phyloP scores from a whole-genome alignment of 2,113 vertebrate species.

The Zapus hudsonius region DNA sequence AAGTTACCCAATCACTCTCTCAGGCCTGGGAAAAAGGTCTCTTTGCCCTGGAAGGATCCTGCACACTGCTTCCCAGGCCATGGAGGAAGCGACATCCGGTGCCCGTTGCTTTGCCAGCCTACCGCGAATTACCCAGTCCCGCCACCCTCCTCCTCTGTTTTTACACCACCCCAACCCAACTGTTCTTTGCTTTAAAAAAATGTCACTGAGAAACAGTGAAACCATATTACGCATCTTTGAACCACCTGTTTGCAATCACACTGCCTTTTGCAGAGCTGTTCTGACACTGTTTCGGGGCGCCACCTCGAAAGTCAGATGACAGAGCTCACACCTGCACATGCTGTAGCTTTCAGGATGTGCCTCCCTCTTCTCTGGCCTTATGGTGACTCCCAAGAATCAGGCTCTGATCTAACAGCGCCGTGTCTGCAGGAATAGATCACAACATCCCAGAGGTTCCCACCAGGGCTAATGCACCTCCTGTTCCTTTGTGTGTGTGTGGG shows the following conservation, averaged over 20 bases:
- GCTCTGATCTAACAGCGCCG: neutral
- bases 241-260: conserved; percentile 75
- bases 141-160: neutral
- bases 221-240: conserved; percentile 38
- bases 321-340: neutral
- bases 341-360: accelerated
- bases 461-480: neutral
- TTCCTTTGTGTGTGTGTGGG: no score
- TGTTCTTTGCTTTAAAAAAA: conserved; percentile 1
- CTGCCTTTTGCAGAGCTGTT: conserved; percentile 35
- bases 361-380: neutral
- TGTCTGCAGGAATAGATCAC: neutral
- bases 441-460: neutral
- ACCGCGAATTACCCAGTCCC: neutral
- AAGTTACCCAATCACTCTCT: neutral
- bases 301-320: conserved; percentile 25
- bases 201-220: conserved; percentile 55
- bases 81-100: neutral
- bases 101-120: neutral
- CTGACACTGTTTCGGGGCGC: conserved; percentile 55
- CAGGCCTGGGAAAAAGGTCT: neutral
- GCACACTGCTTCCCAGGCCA: neutral
- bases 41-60: neutral
- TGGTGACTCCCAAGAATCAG: neutral
- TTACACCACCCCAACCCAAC: neutral